Base-by-base conservation (phyloP, 2,888 invertebrate species). In the Cheilosia vernalis region DNA sequence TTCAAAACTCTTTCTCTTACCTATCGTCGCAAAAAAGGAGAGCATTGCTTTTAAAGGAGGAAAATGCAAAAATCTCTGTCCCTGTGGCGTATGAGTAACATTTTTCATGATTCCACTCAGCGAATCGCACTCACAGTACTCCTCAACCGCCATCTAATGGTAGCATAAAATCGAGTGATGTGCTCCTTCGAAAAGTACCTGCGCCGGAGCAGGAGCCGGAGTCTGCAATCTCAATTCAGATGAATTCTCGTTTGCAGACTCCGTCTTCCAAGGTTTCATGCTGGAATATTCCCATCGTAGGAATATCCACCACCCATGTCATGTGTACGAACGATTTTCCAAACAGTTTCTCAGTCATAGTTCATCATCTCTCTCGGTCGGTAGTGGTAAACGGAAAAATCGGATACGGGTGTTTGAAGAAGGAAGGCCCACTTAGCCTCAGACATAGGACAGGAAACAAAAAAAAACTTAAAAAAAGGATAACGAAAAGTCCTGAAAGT, bases 321-420 rank as follows among this genome's bases (percentile, higher is more conserved):
- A 72, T 81, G 66, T 81, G 76, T 72, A 77, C 61, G 53, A 77
- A 72, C 60, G 42, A 67, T 70, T 77, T 76, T 66, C 51, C 44
- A 51, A 70, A 85, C 49, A 61, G 15, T 72, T 81, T 73, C 76
- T 85, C 81, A 85, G 85, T 85, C 85, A 77, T 72, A 64, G 81
- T 85, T 85, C 76, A 85, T 85, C 76, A 76, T 85, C 85, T 81
- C 81, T 77, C 81, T 81, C 81, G 85, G 85, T 85, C 85, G 85
- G 85, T 72, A 81, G 81, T 85, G 76, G 76, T 81, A 56, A 72
- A 15, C 74, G 81, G 76, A 79, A n/a, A 60, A 66, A 61, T 33
- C 61, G 76, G 66, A 76, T 81, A 72, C 80, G 85, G 70, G 81
- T 70, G 60, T 60, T 78, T 78, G 15, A 47, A 47, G 27, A 55